These are phyloP conservation scores for Oryzaephilus surinamensis DNA, from an alignment of 1,140 invertebrate species.

Conservation along the genomic window DNA sequence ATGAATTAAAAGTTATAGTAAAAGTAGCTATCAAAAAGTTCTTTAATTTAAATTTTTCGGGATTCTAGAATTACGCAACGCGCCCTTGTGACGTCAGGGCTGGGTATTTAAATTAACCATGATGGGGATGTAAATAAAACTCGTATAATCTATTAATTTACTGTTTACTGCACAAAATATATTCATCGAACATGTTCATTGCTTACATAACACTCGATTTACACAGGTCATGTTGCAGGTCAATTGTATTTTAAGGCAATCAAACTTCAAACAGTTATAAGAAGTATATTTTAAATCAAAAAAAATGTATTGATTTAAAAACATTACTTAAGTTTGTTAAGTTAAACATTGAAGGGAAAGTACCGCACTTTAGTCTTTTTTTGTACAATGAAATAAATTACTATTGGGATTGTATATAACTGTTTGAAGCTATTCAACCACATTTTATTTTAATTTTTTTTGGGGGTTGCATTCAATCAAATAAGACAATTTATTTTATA, in stretches of 20 bases:
- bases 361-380: no score
- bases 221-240: conserved; percentile 29
- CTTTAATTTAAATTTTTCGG: no score
- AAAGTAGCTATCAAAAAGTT: no score
- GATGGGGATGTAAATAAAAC: conserved; percentile 18
- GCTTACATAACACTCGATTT: conserved; percentile 34
- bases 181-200: conserved; percentile 35
- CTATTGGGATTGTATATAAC: no score
- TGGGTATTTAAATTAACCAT: no score
- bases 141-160: conserved; percentile 29
- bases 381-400: no score
- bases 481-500: conserved; percentile 4
- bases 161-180: conserved; percentile 37
- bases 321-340: background rate
- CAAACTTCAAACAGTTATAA: conserved; percentile 21
- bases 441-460: conserved; percentile 8
- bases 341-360: conserved; percentile 6
- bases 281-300: no score
- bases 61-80: no score
- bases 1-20: no score
- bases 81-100: no score
- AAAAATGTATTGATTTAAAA: no score
- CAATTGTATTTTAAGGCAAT: conserved; percentile 22
- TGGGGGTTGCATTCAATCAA: conserved; percentile 9
- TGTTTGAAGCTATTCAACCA: conserved; percentile 14